A percentile compares a stretch with the other conserved stretches of the same genome.
Conservation (phyloP, 2,113 vertebrate genomes). For the Lasiurus cinereus region DNA sequence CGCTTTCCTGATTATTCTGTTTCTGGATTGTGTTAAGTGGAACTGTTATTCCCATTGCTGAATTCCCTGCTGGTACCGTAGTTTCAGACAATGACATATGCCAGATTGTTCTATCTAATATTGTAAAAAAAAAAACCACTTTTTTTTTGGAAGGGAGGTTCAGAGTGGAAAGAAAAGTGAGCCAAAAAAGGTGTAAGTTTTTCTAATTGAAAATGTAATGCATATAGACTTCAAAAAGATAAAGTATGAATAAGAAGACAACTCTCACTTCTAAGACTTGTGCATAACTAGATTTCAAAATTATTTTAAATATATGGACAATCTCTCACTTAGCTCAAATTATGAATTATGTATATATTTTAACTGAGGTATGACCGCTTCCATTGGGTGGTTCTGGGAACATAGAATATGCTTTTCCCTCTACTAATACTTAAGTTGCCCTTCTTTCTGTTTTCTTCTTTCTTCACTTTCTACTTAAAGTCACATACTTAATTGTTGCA, state of each 20-base stretch:
- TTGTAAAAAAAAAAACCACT: neutral
- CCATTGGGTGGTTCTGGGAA: neutral
- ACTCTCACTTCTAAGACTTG: neutral
- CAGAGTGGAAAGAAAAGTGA: neutral
- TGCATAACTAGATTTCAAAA: slow-evolving; percentile 10
- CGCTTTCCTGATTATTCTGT: slow-evolving; percentile 13
- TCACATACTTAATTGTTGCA: slow-evolving; percentile 7
- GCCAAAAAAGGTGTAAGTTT: neutral
- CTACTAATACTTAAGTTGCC: neutral
- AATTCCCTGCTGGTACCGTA: neutral
- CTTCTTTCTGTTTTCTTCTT: neutral
- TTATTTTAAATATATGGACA: slow-evolving; percentile 6
- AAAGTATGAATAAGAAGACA: slow-evolving; percentile 2
- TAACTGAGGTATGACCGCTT: neutral
- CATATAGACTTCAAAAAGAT: slow-evolving; percentile 29
- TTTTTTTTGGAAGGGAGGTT: neutral
- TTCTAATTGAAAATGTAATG: slow-evolving; percentile 32
- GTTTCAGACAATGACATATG: slow-evolving; percentile 55
- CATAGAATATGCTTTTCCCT: neutral
- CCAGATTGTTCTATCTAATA: neutral
- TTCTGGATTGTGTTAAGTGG: slow-evolving; percentile 50
- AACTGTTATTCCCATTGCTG: neutral
- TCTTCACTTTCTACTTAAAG: neutral
- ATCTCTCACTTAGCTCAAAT: neutral
- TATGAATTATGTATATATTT: neutral